phyloP scores from a whole-genome alignment of 2,797 vertebrate genomes.

The Anguilla pacifica region DNA sequence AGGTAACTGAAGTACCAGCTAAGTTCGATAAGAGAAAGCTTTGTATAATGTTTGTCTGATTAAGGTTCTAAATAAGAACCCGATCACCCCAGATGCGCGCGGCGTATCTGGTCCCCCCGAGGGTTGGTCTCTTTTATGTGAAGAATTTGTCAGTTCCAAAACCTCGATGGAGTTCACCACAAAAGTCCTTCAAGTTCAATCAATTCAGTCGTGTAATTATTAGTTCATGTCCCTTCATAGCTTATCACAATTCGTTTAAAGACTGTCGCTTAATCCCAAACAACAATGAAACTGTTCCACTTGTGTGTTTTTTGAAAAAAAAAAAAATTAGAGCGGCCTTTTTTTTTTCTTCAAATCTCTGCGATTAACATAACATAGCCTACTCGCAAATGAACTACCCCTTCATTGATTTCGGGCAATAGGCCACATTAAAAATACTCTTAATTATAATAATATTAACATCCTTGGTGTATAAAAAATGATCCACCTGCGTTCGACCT shows the following conservation, averaged over 20 bases:
- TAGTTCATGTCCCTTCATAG: slow-evolving; percentile 56
- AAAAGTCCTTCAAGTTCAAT: slow-evolving; percentile 79
- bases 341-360: slow-evolving; percentile 3
- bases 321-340: background rate
- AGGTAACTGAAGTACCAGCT: slow-evolving; percentile 72
- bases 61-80: slow-evolving; percentile 75
- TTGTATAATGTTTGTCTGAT: slow-evolving; percentile 73
- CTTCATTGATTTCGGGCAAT: slow-evolving; percentile 10
- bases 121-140: slow-evolving; percentile 70
- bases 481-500: slow-evolving; percentile 48
- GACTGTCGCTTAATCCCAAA: slow-evolving; percentile 69
- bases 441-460: background rate
- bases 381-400: slow-evolving; percentile 3
- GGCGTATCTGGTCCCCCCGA: slow-evolving; percentile 62
- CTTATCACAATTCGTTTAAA: slow-evolving; percentile 75
- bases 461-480: slow-evolving; percentile 11
- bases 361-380: background rate
- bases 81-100: slow-evolving; percentile 66
- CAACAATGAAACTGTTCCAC: slow-evolving; percentile 46
- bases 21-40: slow-evolving; percentile 68
- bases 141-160: slow-evolving; percentile 73
- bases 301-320: slow-evolving; percentile 9
- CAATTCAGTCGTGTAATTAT: slow-evolving; percentile 75
- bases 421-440: background rate
- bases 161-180: slow-evolving; percentile 68